Evolutionary conservation across 2,888 invertebrate genomes (phyloP).

Genomic region (Parnassius apollo): DNA sequence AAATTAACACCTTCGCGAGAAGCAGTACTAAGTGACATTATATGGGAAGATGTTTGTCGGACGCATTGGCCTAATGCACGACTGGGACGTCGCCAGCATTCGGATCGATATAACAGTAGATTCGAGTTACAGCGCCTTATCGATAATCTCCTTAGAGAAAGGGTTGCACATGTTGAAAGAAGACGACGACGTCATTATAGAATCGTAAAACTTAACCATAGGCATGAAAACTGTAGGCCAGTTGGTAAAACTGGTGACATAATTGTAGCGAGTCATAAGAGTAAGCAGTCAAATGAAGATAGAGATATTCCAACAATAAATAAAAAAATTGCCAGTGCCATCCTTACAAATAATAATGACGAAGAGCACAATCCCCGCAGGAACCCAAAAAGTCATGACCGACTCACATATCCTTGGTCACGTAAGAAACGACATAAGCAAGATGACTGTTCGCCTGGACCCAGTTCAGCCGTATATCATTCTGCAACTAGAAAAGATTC

Average conservation of each 20-base stretch:
- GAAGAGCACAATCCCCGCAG: conserved; percentile 44
- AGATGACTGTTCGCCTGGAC: conserved; percentile 60
- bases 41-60: conserved; percentile 75
- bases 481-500: conserved; percentile 47
- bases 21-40: conserved; percentile 74
- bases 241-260: conserved; percentile 74
- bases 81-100: conserved; percentile 55
- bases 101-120: conserved; percentile 59
- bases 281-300: conserved; percentile 49
- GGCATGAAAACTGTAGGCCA: conserved; percentile 65
- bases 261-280: conserved; percentile 72
- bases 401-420: conserved; percentile 41
- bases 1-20: conserved; percentile 73
- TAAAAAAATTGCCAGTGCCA: conserved; percentile 49
- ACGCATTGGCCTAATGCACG: conserved; percentile 74
- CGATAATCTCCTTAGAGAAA: conserved; percentile 65
- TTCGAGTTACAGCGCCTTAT: conserved; percentile 68
- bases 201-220: conserved; percentile 69
- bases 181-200: conserved; percentile 70
- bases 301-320: conserved; percentile 48
- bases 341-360: conserved; percentile 44
- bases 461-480: conserved; percentile 51
- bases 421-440: conserved; percentile 41
- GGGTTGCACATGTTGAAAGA: conserved; percentile 70
- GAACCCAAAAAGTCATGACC: conserved; percentile 54